Conservation (phyloP, 1,140 invertebrate species). For the Cyclina sinensis region DNA sequence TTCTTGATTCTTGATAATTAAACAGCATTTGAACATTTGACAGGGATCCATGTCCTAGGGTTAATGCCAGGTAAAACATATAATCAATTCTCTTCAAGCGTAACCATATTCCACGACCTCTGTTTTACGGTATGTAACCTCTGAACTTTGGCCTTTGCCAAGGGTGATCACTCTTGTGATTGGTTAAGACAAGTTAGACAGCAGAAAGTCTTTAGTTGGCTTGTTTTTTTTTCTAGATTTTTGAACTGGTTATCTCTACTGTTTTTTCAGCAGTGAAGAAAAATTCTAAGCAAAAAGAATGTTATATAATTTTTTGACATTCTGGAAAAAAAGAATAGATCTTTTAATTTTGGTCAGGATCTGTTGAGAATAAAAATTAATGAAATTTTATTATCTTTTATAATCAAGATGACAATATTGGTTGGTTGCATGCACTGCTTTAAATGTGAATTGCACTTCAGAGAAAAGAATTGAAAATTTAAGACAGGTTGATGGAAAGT, state of each 20-base stretch:
- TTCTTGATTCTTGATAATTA: no score
- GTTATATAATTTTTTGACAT: no score
- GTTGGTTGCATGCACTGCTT: conserved; percentile 65
- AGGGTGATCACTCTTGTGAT: conserved; percentile 64
- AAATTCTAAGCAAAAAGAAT: no score
- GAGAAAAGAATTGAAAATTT: neutral
- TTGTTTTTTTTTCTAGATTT: no score
- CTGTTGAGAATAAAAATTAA: no score
- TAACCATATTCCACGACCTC: conserved; percentile 15
- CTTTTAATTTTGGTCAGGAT: no score
- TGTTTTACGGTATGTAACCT: conserved; percentile 60
- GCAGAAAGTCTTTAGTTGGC: no score
- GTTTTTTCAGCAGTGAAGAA: no score
- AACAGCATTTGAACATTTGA: neutral
- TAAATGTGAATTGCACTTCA: neutral
- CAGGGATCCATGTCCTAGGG: conserved; percentile 21
- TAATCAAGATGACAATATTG: conserved; percentile 19
- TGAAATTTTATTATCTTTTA: no score
- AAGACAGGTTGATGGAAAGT: neutral
- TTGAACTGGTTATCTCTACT: no score
- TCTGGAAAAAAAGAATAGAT: no score
- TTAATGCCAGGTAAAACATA: conserved; percentile 35
- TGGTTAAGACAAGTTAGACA: conserved; percentile 46
- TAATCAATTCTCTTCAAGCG: conserved; percentile 17
- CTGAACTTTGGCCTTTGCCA: conserved; percentile 70